phyloP scores from a whole-genome alignment of 2,113 vertebrate species.

The Mus musculus region DNA sequence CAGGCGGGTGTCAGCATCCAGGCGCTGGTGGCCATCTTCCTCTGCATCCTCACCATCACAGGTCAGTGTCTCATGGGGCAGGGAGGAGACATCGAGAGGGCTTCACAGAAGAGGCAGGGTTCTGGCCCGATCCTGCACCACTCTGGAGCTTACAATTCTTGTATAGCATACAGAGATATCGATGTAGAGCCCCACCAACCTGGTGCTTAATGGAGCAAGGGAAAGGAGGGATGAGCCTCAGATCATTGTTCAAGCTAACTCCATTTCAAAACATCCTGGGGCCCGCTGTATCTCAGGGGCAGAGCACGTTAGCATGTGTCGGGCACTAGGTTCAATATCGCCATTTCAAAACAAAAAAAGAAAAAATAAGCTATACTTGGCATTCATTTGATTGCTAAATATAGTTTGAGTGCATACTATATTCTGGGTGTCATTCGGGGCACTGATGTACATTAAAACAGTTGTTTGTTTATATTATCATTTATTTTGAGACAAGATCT shows the following conservation, averaged over 20 bases:
- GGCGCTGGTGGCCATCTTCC: slow-evolving; percentile 91
- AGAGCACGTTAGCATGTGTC: not conserved
- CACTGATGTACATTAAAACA: not conserved
- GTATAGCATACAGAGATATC: not conserved
- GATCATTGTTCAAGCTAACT: not conserved
- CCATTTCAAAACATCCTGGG: not conserved
- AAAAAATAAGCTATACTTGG: not conserved
- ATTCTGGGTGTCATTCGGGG: not conserved
- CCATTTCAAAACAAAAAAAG: not conserved
- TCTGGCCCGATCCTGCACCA: not conserved
- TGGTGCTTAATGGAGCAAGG: accelerated
- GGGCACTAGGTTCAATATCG: not conserved
- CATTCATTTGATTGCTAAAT: not conserved
- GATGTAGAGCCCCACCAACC: not conserved
- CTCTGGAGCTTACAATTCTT: not conserved
- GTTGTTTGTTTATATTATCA: not conserved
- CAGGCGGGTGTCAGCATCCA: slow-evolving; percentile 90
- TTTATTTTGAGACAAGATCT: not conserved
- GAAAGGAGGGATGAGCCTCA: accelerated
- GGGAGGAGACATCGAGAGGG: accelerated
- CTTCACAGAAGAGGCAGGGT: not conserved
- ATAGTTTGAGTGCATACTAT: not conserved
- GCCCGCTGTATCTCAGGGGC: no score
- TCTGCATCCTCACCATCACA: slow-evolving; percentile 92
- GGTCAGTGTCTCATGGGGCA: slow-evolving; percentile 86